Conservation (phyloP, 1,140 invertebrate species). For the Pseudomyrmex gracilis region DNA sequence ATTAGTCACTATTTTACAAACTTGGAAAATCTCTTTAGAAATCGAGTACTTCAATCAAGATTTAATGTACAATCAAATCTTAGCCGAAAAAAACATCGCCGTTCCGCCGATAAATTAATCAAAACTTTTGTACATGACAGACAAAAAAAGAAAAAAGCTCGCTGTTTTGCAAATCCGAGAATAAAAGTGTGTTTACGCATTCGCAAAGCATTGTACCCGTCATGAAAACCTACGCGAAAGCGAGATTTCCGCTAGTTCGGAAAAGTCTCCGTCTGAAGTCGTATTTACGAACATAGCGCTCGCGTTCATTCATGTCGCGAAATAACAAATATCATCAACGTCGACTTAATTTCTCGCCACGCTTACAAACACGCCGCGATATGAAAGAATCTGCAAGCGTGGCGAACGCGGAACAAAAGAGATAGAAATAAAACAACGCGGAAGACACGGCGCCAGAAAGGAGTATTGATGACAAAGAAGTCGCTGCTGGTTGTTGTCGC, state of each 20-base stretch:
- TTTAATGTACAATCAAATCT: background rate
- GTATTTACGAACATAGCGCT: constrained; percentile 46
- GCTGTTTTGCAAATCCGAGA: background rate
- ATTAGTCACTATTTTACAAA: no score
- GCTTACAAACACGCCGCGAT: constrained; percentile 25
- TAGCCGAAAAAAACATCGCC: background rate
- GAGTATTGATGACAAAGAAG: constrained; percentile 59
- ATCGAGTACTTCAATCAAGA: background rate
- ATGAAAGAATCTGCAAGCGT: constrained; percentile 50
- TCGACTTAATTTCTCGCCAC: constrained; percentile 47
- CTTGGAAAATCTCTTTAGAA: background rate
- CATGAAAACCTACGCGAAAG: constrained; percentile 2
- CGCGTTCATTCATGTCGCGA: constrained; percentile 40
- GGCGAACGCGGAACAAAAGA: constrained; percentile 54
- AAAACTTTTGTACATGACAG: no score
- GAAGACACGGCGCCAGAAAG: constrained; percentile 6
- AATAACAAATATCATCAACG: constrained; percentile 58
- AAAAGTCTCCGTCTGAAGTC: background rate
- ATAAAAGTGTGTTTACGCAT: background rate
- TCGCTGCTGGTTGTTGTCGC: constrained; percentile 5
- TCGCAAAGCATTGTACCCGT: background rate
- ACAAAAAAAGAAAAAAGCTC: background rate
- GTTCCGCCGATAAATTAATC: no score
- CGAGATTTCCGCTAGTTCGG: background rate
- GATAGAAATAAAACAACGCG: constrained; percentile 9